Base-by-base conservation (phyloP, 2,113 vertebrate species). In the Chaenogobius annularis region DNA sequence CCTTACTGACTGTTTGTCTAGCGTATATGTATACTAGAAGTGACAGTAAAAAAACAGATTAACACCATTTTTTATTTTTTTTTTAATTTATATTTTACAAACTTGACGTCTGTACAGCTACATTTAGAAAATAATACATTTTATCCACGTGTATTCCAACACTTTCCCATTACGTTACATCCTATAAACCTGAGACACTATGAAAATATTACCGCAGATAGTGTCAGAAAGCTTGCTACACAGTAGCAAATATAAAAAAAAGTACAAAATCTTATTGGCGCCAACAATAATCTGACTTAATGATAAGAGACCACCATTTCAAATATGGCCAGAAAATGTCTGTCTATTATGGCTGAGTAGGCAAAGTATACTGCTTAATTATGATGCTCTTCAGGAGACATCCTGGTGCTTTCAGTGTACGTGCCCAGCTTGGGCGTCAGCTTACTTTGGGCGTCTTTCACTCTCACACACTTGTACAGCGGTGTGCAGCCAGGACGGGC, bases 61-160 rank as follows among this genome's bases (percentile, higher is more conserved):
- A 68, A 75, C 73, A 90, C 83, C 91, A 86, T 87, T 87, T 88
- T 91, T 85, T 76, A 62, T 77, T 80, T 68, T 66, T 59, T 59
- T 78, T 88, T 85, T 92, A 96, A 96, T 92, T 95, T 88, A 84
- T 90, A 93, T 89, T 91, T 94, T 95, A 96, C 95, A 98, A 98
- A 97, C 96, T 95, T 79, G 92, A 90, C 91, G 89, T 35, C 58
- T 61, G 58, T 61, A 61, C 96, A 96, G 96, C 91, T 94, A 97
- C 94, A 97, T 75, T 89, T 94, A 94, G 87, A 98, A 98, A 97
- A 97, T 95, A 94, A 89, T 94, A 90, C 84, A 90, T 93, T 82
- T 87, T 93, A 92, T 90, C 83, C 70, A 64, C 70, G 88, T 90
- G 74, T 92, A 91, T 94, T 92, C 87, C 88, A 93, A 86, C 84